phyloP scores from a whole-genome alignment of 2,888 invertebrate genomes.

The Aromia moschata region DNA sequence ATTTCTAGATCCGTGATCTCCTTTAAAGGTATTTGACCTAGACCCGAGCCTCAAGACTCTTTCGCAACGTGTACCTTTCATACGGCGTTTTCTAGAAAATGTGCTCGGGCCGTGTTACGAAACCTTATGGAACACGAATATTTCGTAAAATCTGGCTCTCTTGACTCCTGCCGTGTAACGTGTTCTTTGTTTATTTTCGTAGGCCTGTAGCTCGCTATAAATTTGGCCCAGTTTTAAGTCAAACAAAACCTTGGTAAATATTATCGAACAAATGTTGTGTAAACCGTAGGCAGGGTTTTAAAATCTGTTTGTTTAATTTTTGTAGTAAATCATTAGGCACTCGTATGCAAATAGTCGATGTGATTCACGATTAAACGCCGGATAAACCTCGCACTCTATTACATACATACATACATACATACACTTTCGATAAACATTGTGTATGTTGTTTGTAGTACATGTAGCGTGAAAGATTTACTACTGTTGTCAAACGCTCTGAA shows the following conservation, averaged over 20 bases:
- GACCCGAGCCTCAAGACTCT: conserved; percentile 23
- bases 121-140: conserved; percentile 1
- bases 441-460: no score
- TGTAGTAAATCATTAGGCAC: background rate
- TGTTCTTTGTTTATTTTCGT: conserved; percentile 19
- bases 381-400: no score
- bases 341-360: background rate
- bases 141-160: conserved; percentile 9
- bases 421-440: no score
- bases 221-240: conserved; percentile 4
- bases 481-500: no score
- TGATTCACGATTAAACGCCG: no score
- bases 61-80: conserved; percentile 19
- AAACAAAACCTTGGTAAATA: conserved; percentile 9
- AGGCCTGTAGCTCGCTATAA: conserved; percentile 2
- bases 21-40: conserved; percentile 25
- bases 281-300: background rate
- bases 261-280: conserved; percentile 5
- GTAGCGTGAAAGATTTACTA: no score
- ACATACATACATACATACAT: no score
- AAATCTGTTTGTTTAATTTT: conserved; percentile 1
- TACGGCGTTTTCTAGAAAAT: conserved; percentile 19
- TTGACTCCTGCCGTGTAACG: background rate
- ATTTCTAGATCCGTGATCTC: conserved; percentile 21
- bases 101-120: conserved; percentile 13